These are phyloP conservation scores for Otis tarda DNA, from an alignment of 2,113 vertebrate genomes.

Conservation along the genomic window DNA sequence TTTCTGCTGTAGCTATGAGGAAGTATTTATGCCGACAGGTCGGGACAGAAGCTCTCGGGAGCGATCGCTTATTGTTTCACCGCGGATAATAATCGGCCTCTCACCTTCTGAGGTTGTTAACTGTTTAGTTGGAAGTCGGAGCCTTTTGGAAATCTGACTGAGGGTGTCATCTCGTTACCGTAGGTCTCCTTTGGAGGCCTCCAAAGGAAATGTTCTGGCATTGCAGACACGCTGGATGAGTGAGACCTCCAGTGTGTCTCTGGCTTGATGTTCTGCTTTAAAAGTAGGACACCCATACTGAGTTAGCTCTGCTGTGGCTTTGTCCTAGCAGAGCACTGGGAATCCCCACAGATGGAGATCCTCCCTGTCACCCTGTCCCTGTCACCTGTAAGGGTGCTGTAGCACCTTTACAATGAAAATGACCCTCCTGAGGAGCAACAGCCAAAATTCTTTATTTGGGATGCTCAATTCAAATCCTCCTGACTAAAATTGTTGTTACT, in stretches of 20 bases:
- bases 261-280: background rate
- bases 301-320: background rate
- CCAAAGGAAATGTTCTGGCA: rapidly evolving
- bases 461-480: background rate
- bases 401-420: background rate
- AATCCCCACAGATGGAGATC: too few species aligned
- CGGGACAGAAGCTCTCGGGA: background rate
- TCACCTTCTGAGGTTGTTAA: background rate
- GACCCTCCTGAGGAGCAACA: background rate
- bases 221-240: rapidly evolving
- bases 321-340: background rate
- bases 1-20: background rate
- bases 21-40: background rate
- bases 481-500: background rate
- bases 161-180: rapidly evolving
- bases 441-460: too few species aligned
- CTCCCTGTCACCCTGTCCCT: too few species aligned
- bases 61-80: background rate
- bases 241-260: background rate
- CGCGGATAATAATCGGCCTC: background rate
- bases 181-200: background rate
- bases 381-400: background rate
- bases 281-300: background rate
- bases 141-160: background rate
- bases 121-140: background rate